phyloP scores from a whole-genome alignment of 2,888 invertebrate species.

The Ametastegia equiseti region DNA sequence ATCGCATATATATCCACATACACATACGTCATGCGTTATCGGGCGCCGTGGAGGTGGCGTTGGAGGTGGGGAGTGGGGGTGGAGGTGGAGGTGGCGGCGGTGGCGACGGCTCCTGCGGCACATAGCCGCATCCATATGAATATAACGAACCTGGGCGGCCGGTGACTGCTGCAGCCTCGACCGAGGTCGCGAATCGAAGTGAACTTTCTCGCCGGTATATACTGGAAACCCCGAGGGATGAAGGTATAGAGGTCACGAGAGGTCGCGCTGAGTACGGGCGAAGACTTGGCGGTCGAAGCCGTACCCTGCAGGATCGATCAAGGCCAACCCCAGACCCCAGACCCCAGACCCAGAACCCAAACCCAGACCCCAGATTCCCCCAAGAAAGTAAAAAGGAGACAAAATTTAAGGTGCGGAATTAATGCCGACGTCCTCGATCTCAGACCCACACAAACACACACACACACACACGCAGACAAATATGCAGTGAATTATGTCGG shows the following conservation, averaged over 20 bases:
- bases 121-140: too few relatives aligned
- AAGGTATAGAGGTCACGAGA: slow-evolving; percentile 24
- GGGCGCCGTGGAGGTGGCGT: neutral
- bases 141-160: slow-evolving; percentile 1
- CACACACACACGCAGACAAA: neutral
- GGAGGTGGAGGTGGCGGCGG: too few relatives aligned
- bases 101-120: neutral
- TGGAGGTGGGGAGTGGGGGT: too few relatives aligned
- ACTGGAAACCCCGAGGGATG: neutral
- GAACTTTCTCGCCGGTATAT: slow-evolving; percentile 11
- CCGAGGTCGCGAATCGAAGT: slow-evolving; percentile 7
- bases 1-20: too few relatives aligned
- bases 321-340: slow-evolving; percentile 18
- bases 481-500: neutral
- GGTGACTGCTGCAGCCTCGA: neutral
- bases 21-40: slow-evolving; percentile 35
- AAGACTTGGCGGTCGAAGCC: slow-evolving; percentile 6
- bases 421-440: slow-evolving; percentile 22
- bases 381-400: slow-evolving; percentile 19
- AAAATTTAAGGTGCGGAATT: slow-evolving; percentile 24
- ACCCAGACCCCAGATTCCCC: neutral
- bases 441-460: neutral
- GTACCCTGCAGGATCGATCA: slow-evolving; percentile 13
- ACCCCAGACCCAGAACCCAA: neutral
- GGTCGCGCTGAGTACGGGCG: neutral